Conservation (phyloP, 2,113 vertebrate genomes). For the Phasianus colchicus region DNA sequence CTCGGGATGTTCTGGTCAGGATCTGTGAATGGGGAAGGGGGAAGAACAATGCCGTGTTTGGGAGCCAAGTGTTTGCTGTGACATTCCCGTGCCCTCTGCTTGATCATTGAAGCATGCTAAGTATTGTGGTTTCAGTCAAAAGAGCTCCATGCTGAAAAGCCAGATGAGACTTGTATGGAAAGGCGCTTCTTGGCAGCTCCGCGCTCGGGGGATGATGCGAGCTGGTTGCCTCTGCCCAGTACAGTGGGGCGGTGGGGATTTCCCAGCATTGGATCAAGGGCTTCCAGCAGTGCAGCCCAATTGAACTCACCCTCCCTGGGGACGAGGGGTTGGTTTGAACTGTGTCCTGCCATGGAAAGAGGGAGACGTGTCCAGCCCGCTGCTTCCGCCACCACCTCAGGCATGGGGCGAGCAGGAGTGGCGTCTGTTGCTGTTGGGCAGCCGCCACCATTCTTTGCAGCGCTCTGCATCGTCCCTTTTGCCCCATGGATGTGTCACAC, state of each 20-base stretch:
- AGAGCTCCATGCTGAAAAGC: conserved; percentile 70
- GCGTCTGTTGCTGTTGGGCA: neutral
- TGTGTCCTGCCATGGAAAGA: conserved; percentile 51
- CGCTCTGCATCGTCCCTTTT: accelerated
- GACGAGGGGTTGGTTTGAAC: conserved; percentile 35
- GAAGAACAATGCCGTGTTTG: conserved; percentile 56
- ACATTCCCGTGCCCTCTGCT: conserved; percentile 63
- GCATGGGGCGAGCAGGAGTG: neutral
- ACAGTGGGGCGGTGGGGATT: conserved; percentile 59
- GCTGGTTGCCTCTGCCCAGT: conserved; percentile 53
- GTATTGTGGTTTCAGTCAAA: conserved; percentile 69
- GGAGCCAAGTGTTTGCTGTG: conserved; percentile 66
- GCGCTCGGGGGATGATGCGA: conserved; percentile 31
- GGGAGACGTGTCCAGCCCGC: neutral
- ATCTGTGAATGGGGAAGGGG: conserved; percentile 46
- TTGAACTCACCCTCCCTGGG: conserved; percentile 4
- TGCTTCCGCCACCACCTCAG: conserved; percentile 23
- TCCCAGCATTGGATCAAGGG: conserved; percentile 66
- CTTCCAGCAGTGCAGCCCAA: conserved; percentile 56
- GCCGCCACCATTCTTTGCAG: neutral
- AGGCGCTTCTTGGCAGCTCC: conserved; percentile 42
- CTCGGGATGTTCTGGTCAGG: conserved; percentile 13
- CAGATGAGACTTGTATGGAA: conserved; percentile 69
- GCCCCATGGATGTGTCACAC: accelerated
- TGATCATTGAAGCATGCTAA: conserved; percentile 67